phyloP scores from a whole-genome alignment of 2,888 invertebrate genomes.

The Ochropleura leucogaster region DNA sequence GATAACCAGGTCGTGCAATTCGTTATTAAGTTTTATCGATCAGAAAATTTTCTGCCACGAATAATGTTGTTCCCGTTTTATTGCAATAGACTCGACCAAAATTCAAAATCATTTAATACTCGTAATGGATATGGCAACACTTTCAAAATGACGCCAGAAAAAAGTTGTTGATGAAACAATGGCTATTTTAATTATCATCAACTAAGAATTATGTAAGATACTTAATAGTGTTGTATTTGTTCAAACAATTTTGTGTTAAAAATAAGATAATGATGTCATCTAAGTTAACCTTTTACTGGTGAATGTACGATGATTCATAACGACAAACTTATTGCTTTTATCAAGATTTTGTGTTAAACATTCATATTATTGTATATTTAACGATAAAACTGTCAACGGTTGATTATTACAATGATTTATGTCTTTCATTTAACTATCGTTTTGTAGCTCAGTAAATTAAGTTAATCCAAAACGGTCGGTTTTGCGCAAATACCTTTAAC shows the following conservation, averaged over 20 bases:
- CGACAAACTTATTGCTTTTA: neutral
- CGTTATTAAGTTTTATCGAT: too few relatives aligned
- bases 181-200: neutral
- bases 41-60: too few relatives aligned
- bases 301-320: conserved; percentile 33
- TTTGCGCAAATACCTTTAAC: too few relatives aligned
- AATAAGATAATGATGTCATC: conserved; percentile 40
- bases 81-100: neutral
- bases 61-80: too few relatives aligned
- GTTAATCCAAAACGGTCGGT: too few relatives aligned
- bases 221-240: neutral
- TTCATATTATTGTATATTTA: conserved; percentile 16
- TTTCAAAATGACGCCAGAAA: too few relatives aligned
- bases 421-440: neutral
- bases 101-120: neutral
- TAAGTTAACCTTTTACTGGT: conserved; percentile 43
- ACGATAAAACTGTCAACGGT: neutral
- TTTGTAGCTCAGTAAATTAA: too few relatives aligned
- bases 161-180: neutral
- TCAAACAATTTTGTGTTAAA: neutral
- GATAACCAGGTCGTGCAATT: too few relatives aligned
- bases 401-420: neutral
- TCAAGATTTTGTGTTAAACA: conserved; percentile 15
- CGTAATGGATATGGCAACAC: neutral
- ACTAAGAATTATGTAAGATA: neutral